phyloP scores from a whole-genome alignment of 64 coral and sea anemone genomes.

The Acropora tenuis region DNA sequence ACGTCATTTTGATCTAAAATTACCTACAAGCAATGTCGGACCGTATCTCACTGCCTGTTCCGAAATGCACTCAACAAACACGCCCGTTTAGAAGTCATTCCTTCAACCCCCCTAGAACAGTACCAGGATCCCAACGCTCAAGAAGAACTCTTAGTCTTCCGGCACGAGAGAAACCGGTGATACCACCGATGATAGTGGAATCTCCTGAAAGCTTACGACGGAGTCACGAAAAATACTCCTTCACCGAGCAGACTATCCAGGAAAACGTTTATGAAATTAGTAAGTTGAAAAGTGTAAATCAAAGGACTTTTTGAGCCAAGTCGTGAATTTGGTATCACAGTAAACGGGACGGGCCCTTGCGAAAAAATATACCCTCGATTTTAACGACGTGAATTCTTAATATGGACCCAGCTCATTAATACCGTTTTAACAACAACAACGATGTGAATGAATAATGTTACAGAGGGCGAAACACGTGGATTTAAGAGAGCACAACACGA shows the following conservation, averaged over 20 bases:
- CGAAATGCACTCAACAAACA: constrained; percentile 27
- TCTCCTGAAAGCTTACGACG: not conserved
- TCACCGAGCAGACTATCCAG: not conserved
- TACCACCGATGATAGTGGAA: constrained; percentile 40
- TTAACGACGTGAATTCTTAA: no score
- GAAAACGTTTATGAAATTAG: constrained; percentile 30
- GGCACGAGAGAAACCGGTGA: constrained; percentile 71
- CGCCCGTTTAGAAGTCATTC: constrained; percentile 63
- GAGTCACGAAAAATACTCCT: not conserved
- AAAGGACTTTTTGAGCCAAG: no score
- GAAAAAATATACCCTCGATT: no score
- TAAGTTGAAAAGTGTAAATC: not conserved
- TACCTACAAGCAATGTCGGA: constrained; percentile 54
- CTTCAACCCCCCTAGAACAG: constrained; percentile 50
- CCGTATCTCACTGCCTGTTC: constrained; percentile 17
- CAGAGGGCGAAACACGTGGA: no score
- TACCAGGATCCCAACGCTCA: constrained; percentile 34
- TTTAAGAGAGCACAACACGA: no score
- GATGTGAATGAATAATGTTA: no score
- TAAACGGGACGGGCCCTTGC: no score
- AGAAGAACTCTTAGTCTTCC: constrained; percentile 75
- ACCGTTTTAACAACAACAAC: no score
- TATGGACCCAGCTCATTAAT: no score
- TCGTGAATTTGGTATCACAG: no score
- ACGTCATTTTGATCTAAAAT: not conserved